Evolutionary conservation across 64 coral and sea anemone species (phyloP), one percentile per base, ranked within the genome.

Genomic region (Stichodactyla mertensii): DNA sequence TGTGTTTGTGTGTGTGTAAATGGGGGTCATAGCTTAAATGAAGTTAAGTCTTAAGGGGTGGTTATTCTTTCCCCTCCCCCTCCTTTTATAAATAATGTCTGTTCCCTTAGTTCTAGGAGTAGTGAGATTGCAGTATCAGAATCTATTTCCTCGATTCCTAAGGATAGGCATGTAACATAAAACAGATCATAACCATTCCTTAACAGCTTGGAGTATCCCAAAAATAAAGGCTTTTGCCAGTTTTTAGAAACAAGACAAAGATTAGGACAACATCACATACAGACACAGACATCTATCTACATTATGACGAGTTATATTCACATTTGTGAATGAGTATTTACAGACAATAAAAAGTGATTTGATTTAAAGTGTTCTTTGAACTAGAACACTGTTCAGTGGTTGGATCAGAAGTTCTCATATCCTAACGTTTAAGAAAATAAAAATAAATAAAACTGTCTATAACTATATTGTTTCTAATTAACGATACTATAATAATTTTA

Each of bases 401-500:
- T 28, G 69, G 27, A 27, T 74, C 69, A 74, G 69, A 74, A 74
- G 69, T 74, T 31, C 69, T 31, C 69, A 28, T 74, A 23, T 27
- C 10, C 69, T 74, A 74, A 36, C 4, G 69, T 74, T n/a, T 74
- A 7, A 71, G 69, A 74, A 74, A 74, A 74, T 74, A 74, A 74
- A 74, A 74, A 74, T 74, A 74, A 74, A 74, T 74, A 74, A 74
- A 74, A 74, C 9, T 74, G 69, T n/a, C 12, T 74, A 74, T 23
- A 74, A 71, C 69, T 74, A 26, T 74, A 74, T 74, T 13, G 2
- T 31, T 74, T 74, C 69, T 74, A 74, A 26, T 4, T 31, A 9
- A 74, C 14, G 24, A 45, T 45, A 45, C 19, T 69, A 69, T 74
- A 74, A 74, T 74, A 74, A 26, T 74, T 74, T 27, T 36, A 74